Base-by-base conservation (phyloP, 2,113 vertebrate genomes). In the Corythoichthys haematopterus region DNA sequence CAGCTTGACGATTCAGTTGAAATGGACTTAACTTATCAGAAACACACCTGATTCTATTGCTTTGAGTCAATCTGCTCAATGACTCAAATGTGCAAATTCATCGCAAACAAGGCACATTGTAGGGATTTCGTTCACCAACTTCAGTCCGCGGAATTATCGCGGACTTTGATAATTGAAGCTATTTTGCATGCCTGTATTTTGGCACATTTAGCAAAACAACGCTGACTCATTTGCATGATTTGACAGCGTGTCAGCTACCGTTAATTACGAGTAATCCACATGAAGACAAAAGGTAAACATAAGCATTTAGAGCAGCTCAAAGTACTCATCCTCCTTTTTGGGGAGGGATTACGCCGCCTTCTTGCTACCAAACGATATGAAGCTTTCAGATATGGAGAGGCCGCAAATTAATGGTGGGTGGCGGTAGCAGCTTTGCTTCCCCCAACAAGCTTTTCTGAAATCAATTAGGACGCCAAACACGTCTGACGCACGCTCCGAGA, bases 241-340 rank as follows among this genome's bases (percentile, higher is more conserved):
- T 72, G 66, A 74, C 80, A 81, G 78, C 61, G 56, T 65, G 77
- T 77, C 56, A 0, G 51, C 72, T 77, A 61, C 64, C 72, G 81
- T 83, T 86, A 88, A 88, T 88, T 81, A 80, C 60, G 52, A 69
- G 57, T 85, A 88, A 88, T 84, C 80, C 82, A 84, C 74, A 69
- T 69, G 63, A 81, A 86, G 85, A 87, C 83, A 87, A 83, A 84
- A 84, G 81, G 85, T 88, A 86, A 88, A 85, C 56, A 85, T 73
- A 64, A 68, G 74, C 66, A 64, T 85, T 83, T 75, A 69, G 57
- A 65, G 7, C 43, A 45, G 76, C 52, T 77, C 57, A 53, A 79
- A 61, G 62, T 52, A 66, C 57, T 40, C 56, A 50, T 67, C 68
- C 36, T 66, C 46, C 63, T 72, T 68, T 68, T 15, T 12, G 2